Conservation (phyloP, 1,140 invertebrate species). For the Conus betulinus region DNA sequence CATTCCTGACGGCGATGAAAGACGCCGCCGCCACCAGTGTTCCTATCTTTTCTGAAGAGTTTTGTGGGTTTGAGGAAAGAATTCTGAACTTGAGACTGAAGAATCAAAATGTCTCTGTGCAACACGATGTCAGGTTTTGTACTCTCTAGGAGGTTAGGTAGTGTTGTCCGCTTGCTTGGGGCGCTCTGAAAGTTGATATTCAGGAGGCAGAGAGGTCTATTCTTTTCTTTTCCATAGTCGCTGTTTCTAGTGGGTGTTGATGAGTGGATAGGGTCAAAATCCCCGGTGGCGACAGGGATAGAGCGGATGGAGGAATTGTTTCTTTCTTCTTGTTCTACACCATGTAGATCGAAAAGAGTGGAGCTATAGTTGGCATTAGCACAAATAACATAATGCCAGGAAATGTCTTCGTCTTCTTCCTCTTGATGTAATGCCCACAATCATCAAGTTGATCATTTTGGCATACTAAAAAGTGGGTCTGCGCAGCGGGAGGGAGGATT, state of each 20-base stretch:
- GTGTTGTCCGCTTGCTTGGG: slow-evolving; percentile 42
- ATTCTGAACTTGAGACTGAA: slow-evolving; percentile 34
- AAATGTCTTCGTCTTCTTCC: too few relatives aligned
- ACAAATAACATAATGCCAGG: slow-evolving; percentile 46
- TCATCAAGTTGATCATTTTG: too few relatives aligned
- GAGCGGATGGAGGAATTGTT: slow-evolving; percentile 20
- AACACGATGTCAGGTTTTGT: slow-evolving; percentile 40
- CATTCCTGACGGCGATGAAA: too few relatives aligned
- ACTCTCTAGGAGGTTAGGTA: slow-evolving; percentile 48
- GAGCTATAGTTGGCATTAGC: slow-evolving; percentile 42
- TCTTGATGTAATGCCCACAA: too few relatives aligned
- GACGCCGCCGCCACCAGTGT: background rate
- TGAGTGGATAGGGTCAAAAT: slow-evolving; percentile 37
- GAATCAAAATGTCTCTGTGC: slow-evolving; percentile 46
- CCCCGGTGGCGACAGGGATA: background rate
- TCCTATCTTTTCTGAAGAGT: slow-evolving; percentile 41
- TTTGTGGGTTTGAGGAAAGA: slow-evolving; percentile 40
- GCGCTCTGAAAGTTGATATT: slow-evolving; percentile 50
- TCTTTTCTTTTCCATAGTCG: slow-evolving; percentile 20
- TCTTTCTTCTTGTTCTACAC: slow-evolving; percentile 19
- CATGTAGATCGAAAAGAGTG: slow-evolving; percentile 15
- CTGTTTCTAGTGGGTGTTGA: slow-evolving; percentile 40
- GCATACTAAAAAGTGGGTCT: too few relatives aligned
- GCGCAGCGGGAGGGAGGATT: too few relatives aligned
- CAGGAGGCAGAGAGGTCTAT: slow-evolving; percentile 41